A percentile compares a stretch with the other conserved stretches of the same genome.
Evolutionary conservation across 2,888 invertebrate species (phyloP).

Genomic region (Parnassius orleans): DNA sequence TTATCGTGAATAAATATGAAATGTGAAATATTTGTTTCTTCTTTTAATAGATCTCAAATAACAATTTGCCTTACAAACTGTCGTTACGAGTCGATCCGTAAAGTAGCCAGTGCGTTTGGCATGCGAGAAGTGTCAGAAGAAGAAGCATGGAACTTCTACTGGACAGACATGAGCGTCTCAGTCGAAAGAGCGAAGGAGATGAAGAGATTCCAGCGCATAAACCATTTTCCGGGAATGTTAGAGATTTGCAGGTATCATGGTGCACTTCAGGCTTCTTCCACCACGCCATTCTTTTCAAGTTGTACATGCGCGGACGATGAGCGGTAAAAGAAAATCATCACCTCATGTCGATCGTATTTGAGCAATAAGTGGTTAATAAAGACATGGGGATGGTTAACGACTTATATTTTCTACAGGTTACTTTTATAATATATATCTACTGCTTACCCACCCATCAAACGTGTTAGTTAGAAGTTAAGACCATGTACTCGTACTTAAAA

Average conservation of each 20-base stretch:
- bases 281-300: too few relatives aligned
- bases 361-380: not conserved
- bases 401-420: too few relatives aligned
- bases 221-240: slow-evolving; percentile 95
- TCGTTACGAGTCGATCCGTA: slow-evolving; percentile 87
- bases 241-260: slow-evolving; percentile 85
- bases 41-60: slow-evolving; percentile 64
- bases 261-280: too few relatives aligned
- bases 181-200: slow-evolving; percentile 94
- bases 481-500: not conserved
- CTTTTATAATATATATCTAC: too few relatives aligned
- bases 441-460: too few relatives aligned
- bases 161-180: slow-evolving; percentile 94
- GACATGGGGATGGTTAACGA: too few relatives aligned
- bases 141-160: slow-evolving; percentile 94
- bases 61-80: slow-evolving; percentile 86
- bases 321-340: too few relatives aligned
- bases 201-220: slow-evolving; percentile 95
- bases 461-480: too few relatives aligned
- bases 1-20: not conserved
- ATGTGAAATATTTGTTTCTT: not conserved
- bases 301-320: too few relatives aligned
- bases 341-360: not conserved
- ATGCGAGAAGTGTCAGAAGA: slow-evolving; percentile 89
- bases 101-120: slow-evolving; percentile 85